Conservation (phyloP, 2,888 invertebrate genomes). For the Mylabris sibirica region DNA sequence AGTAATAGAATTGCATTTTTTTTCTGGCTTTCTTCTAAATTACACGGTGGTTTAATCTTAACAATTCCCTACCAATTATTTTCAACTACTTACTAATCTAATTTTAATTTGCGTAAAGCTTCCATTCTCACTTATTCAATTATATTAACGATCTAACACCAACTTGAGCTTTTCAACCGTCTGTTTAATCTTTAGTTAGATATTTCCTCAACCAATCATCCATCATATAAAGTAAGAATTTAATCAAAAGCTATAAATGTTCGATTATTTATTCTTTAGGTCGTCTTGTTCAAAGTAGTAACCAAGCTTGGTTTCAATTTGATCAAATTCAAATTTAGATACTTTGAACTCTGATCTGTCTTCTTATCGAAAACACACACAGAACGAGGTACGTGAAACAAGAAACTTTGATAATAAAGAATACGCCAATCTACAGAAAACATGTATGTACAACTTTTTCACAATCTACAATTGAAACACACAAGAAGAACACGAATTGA, state of each 20-base stretch:
- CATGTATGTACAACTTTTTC: no score
- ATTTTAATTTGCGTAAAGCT: constrained; percentile 10
- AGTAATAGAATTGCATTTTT: background rate
- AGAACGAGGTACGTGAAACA: background rate
- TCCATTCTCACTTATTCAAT: background rate
- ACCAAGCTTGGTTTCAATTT: background rate
- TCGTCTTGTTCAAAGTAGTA: background rate
- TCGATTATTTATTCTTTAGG: background rate
- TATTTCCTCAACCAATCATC: background rate
- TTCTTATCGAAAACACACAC: background rate
- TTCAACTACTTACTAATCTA: background rate
- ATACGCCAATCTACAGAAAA: background rate
- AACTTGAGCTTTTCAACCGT: background rate
- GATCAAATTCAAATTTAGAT: constrained; percentile 1
- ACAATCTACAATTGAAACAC: no score
- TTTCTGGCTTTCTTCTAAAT: background rate
- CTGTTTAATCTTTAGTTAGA: background rate
- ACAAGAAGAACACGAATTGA: no score
- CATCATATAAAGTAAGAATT: background rate
- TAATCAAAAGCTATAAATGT: constrained; percentile 3
- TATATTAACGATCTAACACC: constrained; percentile 6
- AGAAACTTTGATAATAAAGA: background rate
- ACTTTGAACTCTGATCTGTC: background rate
- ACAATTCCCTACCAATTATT: background rate
- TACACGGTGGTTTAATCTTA: background rate